Evolutionary conservation across 2,797 vertebrate genomes (phyloP).

Genomic region (Cynopterus sphinx): DNA sequence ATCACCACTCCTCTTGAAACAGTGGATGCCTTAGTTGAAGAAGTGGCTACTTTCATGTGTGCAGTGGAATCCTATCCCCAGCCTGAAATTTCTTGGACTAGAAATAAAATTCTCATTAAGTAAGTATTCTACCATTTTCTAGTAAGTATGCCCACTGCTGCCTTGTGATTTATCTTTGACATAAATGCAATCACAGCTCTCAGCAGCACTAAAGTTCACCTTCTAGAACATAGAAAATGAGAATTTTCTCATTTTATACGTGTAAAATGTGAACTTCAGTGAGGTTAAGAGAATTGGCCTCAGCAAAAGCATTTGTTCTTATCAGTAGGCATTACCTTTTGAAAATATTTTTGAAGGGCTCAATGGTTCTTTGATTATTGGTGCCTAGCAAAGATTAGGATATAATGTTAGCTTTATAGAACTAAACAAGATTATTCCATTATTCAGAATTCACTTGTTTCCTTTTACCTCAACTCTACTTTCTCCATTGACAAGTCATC

Average conservation of each 20-base stretch:
- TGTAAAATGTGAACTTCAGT: background rate
- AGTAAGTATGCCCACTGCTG: background rate
- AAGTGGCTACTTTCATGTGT: slow-evolving; percentile 96
- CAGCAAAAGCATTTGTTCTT: background rate
- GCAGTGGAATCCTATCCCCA: slow-evolving; percentile 94
- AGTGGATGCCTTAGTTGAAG: slow-evolving; percentile 93
- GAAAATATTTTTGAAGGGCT: background rate
- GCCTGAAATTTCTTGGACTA: slow-evolving; percentile 95
- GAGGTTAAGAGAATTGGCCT: background rate
- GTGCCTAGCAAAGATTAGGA: background rate
- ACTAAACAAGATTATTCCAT: background rate
- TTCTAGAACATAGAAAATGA: background rate
- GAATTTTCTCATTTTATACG: background rate
- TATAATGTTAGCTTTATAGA: background rate
- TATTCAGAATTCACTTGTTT: background rate
- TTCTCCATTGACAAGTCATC: background rate
- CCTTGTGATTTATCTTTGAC: background rate
- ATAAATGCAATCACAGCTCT: background rate
- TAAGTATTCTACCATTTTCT: slow-evolving; percentile 79
- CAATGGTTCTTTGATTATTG: background rate
- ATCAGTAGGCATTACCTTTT: background rate
- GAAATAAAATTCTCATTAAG: slow-evolving; percentile 97
- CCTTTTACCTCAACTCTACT: background rate
- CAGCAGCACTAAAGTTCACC: background rate
- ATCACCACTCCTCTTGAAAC: slow-evolving; percentile 95